Conservation (phyloP, 2,113 vertebrate species). For the Bufo gargarizans region DNA sequence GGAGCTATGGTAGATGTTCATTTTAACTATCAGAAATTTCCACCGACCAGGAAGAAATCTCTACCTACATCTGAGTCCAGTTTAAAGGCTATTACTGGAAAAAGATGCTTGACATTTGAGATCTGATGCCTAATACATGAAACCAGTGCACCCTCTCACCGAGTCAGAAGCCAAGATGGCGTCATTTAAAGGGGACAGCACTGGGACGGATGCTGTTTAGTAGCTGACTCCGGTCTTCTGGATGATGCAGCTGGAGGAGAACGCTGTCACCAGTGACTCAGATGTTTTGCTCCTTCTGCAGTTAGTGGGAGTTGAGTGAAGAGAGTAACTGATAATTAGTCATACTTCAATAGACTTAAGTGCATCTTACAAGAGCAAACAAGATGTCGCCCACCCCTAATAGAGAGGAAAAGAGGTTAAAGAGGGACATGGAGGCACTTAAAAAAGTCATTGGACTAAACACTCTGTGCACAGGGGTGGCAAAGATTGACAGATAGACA, state of each 20-base stretch:
- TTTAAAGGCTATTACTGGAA: not conserved
- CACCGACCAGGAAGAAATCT: too few relatives aligned
- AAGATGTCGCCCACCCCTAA: not conserved
- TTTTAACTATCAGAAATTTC: too few relatives aligned
- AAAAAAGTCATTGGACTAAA: not conserved
- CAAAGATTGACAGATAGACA: too few relatives aligned
- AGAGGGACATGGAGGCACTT: not conserved
- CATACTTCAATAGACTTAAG: constrained; percentile 8
- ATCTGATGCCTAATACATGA: not conserved
- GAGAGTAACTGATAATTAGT: constrained; percentile 12
- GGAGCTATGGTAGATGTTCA: too few relatives aligned
- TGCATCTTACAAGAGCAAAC: not conserved
- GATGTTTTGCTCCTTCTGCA: not conserved
- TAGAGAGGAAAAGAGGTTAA: not conserved
- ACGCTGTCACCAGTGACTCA: not conserved
- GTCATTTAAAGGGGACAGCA: not conserved
- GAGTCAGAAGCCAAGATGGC: not conserved
- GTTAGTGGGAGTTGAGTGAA: constrained; percentile 26
- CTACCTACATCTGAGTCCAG: too few relatives aligned
- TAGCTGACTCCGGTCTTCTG: not conserved
- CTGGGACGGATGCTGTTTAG: not conserved
- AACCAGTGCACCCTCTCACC: not conserved
- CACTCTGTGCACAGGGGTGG: too few relatives aligned
- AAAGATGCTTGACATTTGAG: not conserved
- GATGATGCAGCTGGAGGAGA: not conserved